These are phyloP conservation scores for Ectobius pallidus DNA, from an alignment of 2,888 invertebrate genomes.

Conservation along the genomic window DNA sequence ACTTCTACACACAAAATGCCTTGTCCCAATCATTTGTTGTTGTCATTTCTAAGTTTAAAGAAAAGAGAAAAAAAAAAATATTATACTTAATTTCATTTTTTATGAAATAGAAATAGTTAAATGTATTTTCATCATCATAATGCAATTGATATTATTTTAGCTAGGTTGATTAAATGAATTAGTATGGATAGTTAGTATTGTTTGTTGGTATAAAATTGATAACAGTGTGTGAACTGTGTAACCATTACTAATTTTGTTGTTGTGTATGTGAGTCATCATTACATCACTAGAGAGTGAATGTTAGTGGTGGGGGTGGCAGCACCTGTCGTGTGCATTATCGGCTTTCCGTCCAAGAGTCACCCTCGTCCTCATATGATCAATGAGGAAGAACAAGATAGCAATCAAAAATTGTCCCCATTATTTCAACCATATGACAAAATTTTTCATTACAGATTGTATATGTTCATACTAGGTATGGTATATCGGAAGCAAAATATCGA, in stretches of 20 bases:
- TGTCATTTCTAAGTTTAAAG: no score
- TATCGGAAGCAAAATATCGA: no score
- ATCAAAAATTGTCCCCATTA: no score
- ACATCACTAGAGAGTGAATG: not conserved
- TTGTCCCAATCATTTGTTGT: conserved; percentile 3
- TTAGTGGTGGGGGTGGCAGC: not conserved
- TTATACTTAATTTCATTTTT: conserved; percentile 15
- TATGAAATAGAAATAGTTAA: not conserved
- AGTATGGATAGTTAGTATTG: conserved; percentile 19
- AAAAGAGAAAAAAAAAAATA: no score
- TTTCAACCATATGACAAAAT: no score
- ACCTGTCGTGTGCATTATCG: not conserved
- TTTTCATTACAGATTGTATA: no score
- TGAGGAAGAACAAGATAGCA: no score
- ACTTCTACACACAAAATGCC: not conserved
- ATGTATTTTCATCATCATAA: not conserved
- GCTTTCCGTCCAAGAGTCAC: conserved; percentile 6
- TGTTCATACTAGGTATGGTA: no score
- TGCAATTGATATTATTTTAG: conserved; percentile 22
- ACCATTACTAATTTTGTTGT: conserved; percentile 3
- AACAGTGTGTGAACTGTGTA: not conserved
- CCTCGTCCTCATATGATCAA: not conserved
- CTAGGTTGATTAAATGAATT: conserved; percentile 3
- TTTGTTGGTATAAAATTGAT: conserved; percentile 5
- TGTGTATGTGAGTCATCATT: conserved; percentile 2